Evolutionary conservation across 2,888 invertebrate genomes (phyloP).

Genomic region (Melieria crassipennis): DNA sequence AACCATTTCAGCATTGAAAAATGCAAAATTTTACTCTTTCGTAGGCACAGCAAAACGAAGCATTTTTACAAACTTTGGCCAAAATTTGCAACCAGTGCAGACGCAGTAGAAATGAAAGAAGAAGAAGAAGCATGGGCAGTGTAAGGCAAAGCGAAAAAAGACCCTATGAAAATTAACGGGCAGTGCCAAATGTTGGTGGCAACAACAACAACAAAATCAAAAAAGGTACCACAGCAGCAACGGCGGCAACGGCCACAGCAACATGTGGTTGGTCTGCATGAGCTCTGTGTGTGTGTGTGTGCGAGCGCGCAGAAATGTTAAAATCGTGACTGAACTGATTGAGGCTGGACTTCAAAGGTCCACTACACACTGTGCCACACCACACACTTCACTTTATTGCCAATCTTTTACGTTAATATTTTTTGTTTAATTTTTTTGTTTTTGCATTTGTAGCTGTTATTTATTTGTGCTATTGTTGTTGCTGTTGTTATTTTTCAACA

Average conservation of each 20-base stretch:
- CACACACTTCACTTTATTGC: background rate
- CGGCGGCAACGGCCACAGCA: conserved; percentile 16
- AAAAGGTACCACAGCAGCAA: conserved; percentile 11
- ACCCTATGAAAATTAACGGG: conserved; percentile 21
- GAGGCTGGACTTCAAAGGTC: conserved; percentile 40
- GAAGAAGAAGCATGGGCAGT: background rate
- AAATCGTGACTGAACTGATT: conserved; percentile 62
- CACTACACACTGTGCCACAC: background rate
- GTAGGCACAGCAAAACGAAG: too few relatives aligned
- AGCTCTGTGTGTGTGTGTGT: background rate
- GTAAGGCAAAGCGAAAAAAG: conserved; percentile 17
- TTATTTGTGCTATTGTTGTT: too few relatives aligned
- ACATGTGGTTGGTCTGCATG: background rate
- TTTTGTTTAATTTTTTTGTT: too few relatives aligned
- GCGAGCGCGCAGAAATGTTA: conserved; percentile 57
- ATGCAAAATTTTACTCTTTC: too few relatives aligned
- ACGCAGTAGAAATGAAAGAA: too few relatives aligned
- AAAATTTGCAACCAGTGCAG: too few relatives aligned
- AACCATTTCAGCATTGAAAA: too few relatives aligned
- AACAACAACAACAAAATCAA: conserved; percentile 23
- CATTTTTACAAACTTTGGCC: too few relatives aligned
- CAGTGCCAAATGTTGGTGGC: background rate
- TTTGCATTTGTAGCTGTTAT: too few relatives aligned
- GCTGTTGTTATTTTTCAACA: too few relatives aligned
- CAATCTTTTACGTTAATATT: too few relatives aligned